Evolutionary conservation across 2,888 invertebrate species (phyloP), one percentile per base, ranked within the genome.

Genomic region (Acleris cristana): DNA sequence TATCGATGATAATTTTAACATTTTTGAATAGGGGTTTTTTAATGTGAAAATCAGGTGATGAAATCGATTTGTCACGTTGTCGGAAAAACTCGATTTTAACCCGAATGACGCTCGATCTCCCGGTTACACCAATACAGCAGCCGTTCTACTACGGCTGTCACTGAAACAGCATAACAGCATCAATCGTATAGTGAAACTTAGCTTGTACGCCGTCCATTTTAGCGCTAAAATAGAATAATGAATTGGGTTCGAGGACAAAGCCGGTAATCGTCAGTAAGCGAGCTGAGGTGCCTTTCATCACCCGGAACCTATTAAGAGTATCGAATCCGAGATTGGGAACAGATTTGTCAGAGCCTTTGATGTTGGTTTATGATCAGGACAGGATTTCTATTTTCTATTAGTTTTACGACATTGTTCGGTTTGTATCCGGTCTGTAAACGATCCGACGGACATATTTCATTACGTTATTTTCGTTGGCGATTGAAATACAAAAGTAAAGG

Each of bases 181-280:
- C 62, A 66, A 66, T 66, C 52, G 62, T 49, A 66, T 66, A 62
- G 53, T 56, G 66, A 52, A 66, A 62, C 62, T 62, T 62, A 49
- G 55, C 61, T 30, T 66, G 56, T 66, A 57, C 45, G 21, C 14
- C 55, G 65, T 56, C 61, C 66, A 62, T 66, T 66, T 57, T 53
- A 66, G 62, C 48, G 52, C 56, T 61, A 61, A 56, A 66, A 52
- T 44, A 26, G 61, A 61, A 61, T 66, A 66, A 66, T 66, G 66
- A 61, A 61, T 61, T 61, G 56, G 55, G 19, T 66, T 12, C 19
- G 23, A 64, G 64, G 66, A 62, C 62, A 62, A 66, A 57, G 53
- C 62, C 62, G 18, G 57, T 66, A 66, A 66, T 66, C 61, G 66
- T 18, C 51, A 34, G 55, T 66, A 56, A 60, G 34, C 48, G 45